A percentile compares a stretch with the other conserved stretches of the same genome.
Conservation (phyloP, 2,113 vertebrate genomes). For the Syrrhaptes paradoxus region DNA sequence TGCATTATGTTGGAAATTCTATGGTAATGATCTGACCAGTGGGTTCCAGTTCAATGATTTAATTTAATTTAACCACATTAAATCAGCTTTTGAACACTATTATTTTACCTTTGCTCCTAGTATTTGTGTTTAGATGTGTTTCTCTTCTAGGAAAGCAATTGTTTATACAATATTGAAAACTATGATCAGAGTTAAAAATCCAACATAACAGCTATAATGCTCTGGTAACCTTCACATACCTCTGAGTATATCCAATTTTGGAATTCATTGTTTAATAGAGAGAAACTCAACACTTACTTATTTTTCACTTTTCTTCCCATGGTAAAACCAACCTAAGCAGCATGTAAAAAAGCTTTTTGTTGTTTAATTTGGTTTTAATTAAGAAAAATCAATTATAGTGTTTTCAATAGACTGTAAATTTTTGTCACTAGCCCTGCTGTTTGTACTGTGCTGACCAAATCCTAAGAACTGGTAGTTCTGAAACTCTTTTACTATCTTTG, state of each 20-base stretch:
- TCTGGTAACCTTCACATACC: not conserved
- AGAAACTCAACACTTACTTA: not conserved
- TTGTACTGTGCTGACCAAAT: not conserved
- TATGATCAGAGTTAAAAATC: not conserved
- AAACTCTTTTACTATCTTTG: not conserved
- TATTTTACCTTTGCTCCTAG: not conserved
- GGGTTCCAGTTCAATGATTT: too few relatives aligned
- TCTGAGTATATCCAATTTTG: not conserved
- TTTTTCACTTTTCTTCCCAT: not conserved
- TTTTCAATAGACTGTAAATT: not conserved
- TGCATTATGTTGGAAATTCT: not conserved
- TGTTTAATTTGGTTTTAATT: not conserved
- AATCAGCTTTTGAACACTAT: not conserved
- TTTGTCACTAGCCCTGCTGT: not conserved
- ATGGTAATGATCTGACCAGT: not conserved
- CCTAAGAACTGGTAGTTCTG: not conserved
- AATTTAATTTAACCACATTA: not conserved
- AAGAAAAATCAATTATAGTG: not conserved
- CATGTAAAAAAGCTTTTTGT: not conserved
- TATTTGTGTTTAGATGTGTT: not conserved
- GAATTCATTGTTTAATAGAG: not conserved
- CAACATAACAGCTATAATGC: fast-evolving
- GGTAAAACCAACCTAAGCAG: not conserved
- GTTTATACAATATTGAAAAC: not conserved
- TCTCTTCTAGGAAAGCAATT: not conserved